phyloP scores from a whole-genome alignment of 2,113 vertebrate genomes.

The Smithornis capensis region DNA sequence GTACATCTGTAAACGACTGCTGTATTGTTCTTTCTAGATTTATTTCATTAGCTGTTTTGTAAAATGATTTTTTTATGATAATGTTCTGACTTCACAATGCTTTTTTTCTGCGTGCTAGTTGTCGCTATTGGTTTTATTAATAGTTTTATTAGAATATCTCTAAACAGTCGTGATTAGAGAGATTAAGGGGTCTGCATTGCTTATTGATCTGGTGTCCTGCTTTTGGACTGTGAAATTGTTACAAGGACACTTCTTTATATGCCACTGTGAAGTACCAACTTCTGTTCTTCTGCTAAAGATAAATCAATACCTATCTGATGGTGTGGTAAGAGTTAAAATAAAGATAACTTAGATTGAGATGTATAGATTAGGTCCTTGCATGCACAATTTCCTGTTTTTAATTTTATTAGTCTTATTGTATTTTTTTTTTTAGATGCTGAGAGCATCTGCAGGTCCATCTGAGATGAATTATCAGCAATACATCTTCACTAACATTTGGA shows the following conservation, averaged over 20 bases:
- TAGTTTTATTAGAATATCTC: neutral
- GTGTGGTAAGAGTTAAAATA: neutral
- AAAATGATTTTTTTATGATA: neutral
- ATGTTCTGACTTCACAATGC: neutral
- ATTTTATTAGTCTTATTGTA: conserved; percentile 11
- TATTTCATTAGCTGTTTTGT: neutral
- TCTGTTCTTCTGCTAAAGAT: neutral
- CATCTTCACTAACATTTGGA: neutral
- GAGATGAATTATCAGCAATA: neutral
- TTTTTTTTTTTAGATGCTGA: conserved; percentile 40
- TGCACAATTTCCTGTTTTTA: neutral
- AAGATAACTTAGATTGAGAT: neutral
- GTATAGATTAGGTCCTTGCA: neutral
- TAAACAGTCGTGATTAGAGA: neutral
- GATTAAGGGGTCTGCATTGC: neutral
- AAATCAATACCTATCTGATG: neutral
- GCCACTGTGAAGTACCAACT: neutral
- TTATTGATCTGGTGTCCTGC: neutral
- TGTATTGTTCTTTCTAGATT: neutral
- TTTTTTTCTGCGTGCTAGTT: neutral
- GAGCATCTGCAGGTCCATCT: conserved; percentile 6
- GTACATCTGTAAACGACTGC: neutral
- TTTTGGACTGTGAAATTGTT: neutral
- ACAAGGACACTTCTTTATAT: neutral
- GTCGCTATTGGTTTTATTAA: neutral